Conservation (phyloP, 2,888 invertebrate genomes). For the Molanna angustata region DNA sequence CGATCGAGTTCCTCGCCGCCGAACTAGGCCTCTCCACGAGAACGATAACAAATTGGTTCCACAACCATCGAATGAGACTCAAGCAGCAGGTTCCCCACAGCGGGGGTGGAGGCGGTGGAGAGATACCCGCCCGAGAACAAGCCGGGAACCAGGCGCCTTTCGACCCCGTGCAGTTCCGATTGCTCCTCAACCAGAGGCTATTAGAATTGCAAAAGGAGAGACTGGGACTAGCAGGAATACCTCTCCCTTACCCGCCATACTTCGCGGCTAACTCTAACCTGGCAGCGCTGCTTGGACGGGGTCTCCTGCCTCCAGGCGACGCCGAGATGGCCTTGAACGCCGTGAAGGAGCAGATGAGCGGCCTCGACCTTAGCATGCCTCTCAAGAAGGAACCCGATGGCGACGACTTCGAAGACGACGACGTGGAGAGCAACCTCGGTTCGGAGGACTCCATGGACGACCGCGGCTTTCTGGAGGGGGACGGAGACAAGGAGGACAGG, state of each 20-base stretch:
- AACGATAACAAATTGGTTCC: conserved; percentile 99
- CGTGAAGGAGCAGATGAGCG: conserved; percentile 77
- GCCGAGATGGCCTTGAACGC: conserved; percentile 57
- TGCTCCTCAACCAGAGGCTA: conserved; percentile 84
- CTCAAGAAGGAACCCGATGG: conserved; percentile 75
- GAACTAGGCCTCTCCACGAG: conserved; percentile 89
- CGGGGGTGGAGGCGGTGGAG: conserved; percentile 64
- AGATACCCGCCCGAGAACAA: conserved; percentile 72
- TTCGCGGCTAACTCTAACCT: conserved; percentile 74
- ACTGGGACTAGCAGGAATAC: conserved; percentile 73
- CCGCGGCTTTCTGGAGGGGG: conserved; percentile 51
- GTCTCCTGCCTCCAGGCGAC: conserved; percentile 59
- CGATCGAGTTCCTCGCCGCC: conserved; percentile 91
- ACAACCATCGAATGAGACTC: conserved; percentile 97
- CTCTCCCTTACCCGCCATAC: conserved; percentile 74
- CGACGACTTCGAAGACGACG: conserved; percentile 79
- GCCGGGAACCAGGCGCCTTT: conserved; percentile 68
- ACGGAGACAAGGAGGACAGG: conserved; percentile 52
- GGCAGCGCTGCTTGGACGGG: conserved; percentile 72
- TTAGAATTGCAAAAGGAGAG: conserved; percentile 84
- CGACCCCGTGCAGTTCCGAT: conserved; percentile 88
- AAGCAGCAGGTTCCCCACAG: conserved; percentile 88
- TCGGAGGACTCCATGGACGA: conserved; percentile 61
- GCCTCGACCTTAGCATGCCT: conserved; percentile 85
- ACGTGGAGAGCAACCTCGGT: conserved; percentile 71